Evolutionary conservation across 2,888 invertebrate species (phyloP).

Genomic region (Diaprepes abbreviatus): DNA sequence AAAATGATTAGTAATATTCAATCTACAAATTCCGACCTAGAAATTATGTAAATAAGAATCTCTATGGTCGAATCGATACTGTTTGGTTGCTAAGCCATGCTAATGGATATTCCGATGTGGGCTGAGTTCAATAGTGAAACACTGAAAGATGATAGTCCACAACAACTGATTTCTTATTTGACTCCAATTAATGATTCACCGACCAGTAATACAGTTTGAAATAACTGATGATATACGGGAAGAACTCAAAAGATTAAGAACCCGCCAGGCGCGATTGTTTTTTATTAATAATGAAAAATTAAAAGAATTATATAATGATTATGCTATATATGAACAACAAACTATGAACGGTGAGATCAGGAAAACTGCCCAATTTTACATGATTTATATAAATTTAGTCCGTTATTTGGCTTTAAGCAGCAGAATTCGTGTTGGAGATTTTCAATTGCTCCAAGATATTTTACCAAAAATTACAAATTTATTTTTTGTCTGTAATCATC

Average conservation of each 20-base stretch:
- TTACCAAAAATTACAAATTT: slow-evolving; percentile 58
- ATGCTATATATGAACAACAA: slow-evolving; percentile 48
- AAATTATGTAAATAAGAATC: neutral
- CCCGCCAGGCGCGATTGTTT: slow-evolving; percentile 31
- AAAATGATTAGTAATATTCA: slow-evolving; percentile 10
- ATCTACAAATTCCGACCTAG: slow-evolving; percentile 1
- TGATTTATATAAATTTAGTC: slow-evolving; percentile 33
- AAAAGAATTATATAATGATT: slow-evolving; percentile 45
- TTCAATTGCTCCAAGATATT: slow-evolving; percentile 51
- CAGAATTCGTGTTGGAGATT: slow-evolving; percentile 47
- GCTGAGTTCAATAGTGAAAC: slow-evolving; percentile 57
- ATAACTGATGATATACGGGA: neutral
- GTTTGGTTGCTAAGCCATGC: slow-evolving; percentile 29
- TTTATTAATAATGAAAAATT: slow-evolving; percentile 45
- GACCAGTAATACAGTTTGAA: slow-evolving; percentile 52
- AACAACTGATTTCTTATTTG: slow-evolving; percentile 56
- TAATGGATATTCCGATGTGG: slow-evolving; percentile 55
- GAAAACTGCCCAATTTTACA: slow-evolving; percentile 48
- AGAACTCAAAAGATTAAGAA: slow-evolving; percentile 23
- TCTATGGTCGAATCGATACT: slow-evolving; percentile 12
- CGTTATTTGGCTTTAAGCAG: slow-evolving; percentile 21
- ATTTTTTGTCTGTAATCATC: slow-evolving; percentile 60
- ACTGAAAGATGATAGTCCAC: slow-evolving; percentile 47
- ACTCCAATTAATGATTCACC: slow-evolving; percentile 60
- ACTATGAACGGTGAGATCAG: slow-evolving; percentile 45